Base-by-base conservation (phyloP, 2,113 vertebrate species). In the Apodemus speciosus region DNA sequence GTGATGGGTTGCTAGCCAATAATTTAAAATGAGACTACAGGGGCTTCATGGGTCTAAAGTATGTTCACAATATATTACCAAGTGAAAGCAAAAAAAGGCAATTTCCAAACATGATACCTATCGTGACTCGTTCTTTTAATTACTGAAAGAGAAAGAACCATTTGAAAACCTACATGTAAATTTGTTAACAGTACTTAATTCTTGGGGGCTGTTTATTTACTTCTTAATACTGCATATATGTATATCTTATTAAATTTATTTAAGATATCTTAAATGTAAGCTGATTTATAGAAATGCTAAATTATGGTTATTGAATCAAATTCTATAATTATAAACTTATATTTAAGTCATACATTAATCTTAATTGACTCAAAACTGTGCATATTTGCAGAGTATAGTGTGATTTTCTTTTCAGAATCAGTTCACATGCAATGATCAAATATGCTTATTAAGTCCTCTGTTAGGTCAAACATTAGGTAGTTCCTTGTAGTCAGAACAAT, bases 71-170 rank as follows among this genome's bases (percentile, higher is more conserved):
- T 84, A 20, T 77, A 69, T 49, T 89, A 93, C 20, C 56, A 80
- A 84, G 40, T 58, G 18, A 18, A 58, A 58, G 56, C 32, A 32
- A 86, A 76, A 94, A 95, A 96, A 83, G 66, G 21, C 16, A 90
- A 66, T 49, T 49, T 60, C 69, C 84, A 69, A 49, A 6, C 30
- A n/a, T 60, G 27, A 69, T 58, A 27, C 40, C 75, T 6, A 79
- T 18, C 1, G 0, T 13, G 14, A 86, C 25, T 46, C 16, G 3
- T 46, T 3, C 46, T 93, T 75, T 92, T 53, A 85, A 72, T 81
- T 89, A 49, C 77, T 94, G 25, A 64, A 49, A 53, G 35, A 88
- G 53, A 81, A 84, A 35, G 15, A 30, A 15, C 18, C 38, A 88
- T 68, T 88, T 90, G 21, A 46, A 90, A 69, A 35, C 49, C 11